phyloP scores from a whole-genome alignment of 2,888 invertebrate genomes.

The Uropetala carovei region DNA sequence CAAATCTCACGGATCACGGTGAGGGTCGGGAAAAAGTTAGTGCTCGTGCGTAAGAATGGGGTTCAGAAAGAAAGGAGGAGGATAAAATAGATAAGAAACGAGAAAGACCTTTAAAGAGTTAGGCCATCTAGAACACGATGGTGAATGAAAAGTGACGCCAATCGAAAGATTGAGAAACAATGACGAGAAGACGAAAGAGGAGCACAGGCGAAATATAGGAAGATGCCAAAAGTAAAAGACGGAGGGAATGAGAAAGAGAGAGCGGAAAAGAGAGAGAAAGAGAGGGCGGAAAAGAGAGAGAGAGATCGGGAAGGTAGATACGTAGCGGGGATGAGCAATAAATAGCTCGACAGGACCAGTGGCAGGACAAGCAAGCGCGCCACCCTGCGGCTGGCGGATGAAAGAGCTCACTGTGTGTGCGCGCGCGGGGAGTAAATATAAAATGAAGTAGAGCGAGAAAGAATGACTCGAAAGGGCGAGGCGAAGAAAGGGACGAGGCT shows the following conservation, averaged over 20 bases:
- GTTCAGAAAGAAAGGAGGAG: too few relatives aligned
- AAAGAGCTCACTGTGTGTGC: conserved; percentile 1
- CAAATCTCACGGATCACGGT: too few relatives aligned
- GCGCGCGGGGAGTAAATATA: conserved; percentile 10
- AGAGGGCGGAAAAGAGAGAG: neutral
- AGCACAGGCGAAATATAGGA: neutral
- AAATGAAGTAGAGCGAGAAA: conserved; percentile 15
- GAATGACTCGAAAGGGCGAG: neutral
- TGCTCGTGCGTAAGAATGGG: too few relatives aligned
- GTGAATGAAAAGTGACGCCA: neutral
- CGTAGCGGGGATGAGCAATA: conserved; percentile 21
- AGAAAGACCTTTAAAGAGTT: too few relatives aligned
- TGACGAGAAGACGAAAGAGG: neutral
- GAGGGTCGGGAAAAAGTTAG: too few relatives aligned
- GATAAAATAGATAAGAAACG: too few relatives aligned
- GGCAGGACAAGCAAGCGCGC: conserved; percentile 30
- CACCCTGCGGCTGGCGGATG: neutral
- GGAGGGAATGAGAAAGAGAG: neutral
- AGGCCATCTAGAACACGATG: too few relatives aligned
- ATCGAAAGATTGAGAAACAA: neutral
- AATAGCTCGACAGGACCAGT: conserved; percentile 19
- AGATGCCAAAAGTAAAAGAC: neutral
- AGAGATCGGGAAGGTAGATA: neutral
- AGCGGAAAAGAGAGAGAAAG: neutral
- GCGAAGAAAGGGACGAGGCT: neutral